Evolutionary conservation across 2,888 invertebrate species (phyloP), one percentile per base, ranked within the genome.

Genomic region (Agonopterix alstromeriana): DNA sequence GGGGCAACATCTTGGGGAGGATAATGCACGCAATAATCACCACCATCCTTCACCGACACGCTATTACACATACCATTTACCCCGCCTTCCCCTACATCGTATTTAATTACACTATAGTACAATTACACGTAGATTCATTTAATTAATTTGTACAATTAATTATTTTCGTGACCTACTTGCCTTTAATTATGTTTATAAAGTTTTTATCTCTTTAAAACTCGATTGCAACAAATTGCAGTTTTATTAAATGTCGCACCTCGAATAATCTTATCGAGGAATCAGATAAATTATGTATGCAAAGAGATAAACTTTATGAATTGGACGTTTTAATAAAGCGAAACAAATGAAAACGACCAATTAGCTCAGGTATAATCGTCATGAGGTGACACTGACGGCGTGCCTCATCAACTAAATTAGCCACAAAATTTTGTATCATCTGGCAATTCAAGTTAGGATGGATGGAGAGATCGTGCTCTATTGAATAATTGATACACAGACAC

Each of bases 11-110:
- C 72, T 70, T 61, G 60, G 67, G 62, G 67, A 55, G 73, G 75
- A 73, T 79, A 82, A 84, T 81, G 78, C 73, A 73, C 73, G 81
- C 71, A 80, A 82, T 86, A 81, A 82, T 83, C 80, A 67, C 73
- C 65, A 63, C 67, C 78, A 82, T 84, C 74, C 66, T 69, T 83
- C 81, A 79, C 74, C 58, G 68, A 63, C 61, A 57, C 63, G 58
- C 63, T 67, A 69, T 73, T 71, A 73, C 72, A 70, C 71, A 65
- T 70, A 56, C 67, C 70, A 70, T 77, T 70, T 71, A 65, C 72
- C 69, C 70, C 57, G 58, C 59, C 52, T 67, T 67, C 73, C 71
- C 72, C 65, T 50, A 53, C 51, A 45, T 52, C 55, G 56, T 59
- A 61, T 77, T 82, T 79, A 82, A 83, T 83, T 80, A 83, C 71